Evolutionary conservation across 2,113 vertebrate species (phyloP).

Genomic region (Aix galericulata): DNA sequence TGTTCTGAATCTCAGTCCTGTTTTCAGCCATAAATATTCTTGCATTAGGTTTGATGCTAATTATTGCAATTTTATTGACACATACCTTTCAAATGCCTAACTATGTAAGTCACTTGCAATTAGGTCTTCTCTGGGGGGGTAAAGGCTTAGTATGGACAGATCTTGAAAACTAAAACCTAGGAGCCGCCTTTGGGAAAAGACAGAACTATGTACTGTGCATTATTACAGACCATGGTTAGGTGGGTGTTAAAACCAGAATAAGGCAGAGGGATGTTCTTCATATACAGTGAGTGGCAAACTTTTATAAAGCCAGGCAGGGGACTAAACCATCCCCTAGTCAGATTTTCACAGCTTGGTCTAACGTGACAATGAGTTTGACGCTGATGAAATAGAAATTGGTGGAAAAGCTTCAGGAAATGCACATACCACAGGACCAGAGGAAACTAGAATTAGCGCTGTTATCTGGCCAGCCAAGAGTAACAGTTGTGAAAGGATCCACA

Average conservation of each 20-base stretch:
- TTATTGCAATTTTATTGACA: not conserved
- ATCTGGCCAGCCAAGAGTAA: constrained; percentile 70
- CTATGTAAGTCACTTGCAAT: not conserved
- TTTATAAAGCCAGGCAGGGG: not conserved
- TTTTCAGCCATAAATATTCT: not conserved
- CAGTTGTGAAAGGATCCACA: constrained; percentile 66
- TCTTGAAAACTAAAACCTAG: not conserved
- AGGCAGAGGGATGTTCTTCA: not conserved
- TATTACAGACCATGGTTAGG: not conserved
- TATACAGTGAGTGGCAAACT: not conserved
- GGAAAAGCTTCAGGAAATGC: not conserved
- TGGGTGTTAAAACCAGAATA: not conserved
- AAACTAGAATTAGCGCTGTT: constrained; percentile 31
- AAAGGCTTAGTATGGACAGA: not conserved
- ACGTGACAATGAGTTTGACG: not conserved
- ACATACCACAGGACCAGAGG: constrained; percentile 78
- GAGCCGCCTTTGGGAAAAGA: not conserved
- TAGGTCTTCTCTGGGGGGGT: not conserved
- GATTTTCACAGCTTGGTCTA: not conserved
- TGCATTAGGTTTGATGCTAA: not conserved
- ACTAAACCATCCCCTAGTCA: not conserved
- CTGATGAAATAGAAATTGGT: not conserved
- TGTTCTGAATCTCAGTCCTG: not conserved
- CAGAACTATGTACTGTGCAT: not conserved
- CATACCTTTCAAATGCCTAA: not conserved